A percentile compares a stretch with the other conserved stretches of the same genome.
Evolutionary conservation across 2,888 invertebrate genomes (phyloP).

Genomic region (Drosophila seclusa): DNA sequence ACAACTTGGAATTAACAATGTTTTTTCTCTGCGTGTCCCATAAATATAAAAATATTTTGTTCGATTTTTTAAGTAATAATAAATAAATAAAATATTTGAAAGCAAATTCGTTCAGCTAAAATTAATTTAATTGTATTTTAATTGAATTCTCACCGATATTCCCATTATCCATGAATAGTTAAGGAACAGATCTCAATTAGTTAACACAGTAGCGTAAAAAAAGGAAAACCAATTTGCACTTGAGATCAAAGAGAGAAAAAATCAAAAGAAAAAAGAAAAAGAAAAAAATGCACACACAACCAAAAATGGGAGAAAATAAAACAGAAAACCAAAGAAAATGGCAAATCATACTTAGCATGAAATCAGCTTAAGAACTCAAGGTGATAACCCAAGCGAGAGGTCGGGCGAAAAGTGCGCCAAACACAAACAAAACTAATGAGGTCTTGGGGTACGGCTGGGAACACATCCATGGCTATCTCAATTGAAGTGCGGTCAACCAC

Average conservation of each 20-base stretch:
- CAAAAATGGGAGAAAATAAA: conserved; percentile 14
- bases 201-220: conserved; percentile 32
- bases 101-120: background rate
- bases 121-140: background rate
- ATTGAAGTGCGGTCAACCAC: conserved; percentile 61
- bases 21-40: too few relatives aligned
- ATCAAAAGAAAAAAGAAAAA: conserved; percentile 18
- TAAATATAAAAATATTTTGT: too few relatives aligned
- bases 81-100: background rate
- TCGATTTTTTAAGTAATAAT: too few relatives aligned
- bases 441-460: conserved; percentile 30
- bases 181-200: conserved; percentile 45
- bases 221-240: conserved; percentile 63
- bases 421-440: conserved; percentile 74
- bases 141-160: background rate
- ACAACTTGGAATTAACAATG: background rate
- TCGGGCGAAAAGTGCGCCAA: conserved; percentile 67
- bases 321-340: conserved; percentile 46
- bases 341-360: conserved; percentile 71
- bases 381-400: conserved; percentile 55
- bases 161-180: background rate
- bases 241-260: conserved; percentile 43
- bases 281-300: conserved; percentile 15
- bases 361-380: conserved; percentile 76
- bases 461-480: background rate